Evolutionary conservation across 2,888 invertebrate species (phyloP), one percentile per base, ranked within the genome.

Genomic region (Drosophila birchii): DNA sequence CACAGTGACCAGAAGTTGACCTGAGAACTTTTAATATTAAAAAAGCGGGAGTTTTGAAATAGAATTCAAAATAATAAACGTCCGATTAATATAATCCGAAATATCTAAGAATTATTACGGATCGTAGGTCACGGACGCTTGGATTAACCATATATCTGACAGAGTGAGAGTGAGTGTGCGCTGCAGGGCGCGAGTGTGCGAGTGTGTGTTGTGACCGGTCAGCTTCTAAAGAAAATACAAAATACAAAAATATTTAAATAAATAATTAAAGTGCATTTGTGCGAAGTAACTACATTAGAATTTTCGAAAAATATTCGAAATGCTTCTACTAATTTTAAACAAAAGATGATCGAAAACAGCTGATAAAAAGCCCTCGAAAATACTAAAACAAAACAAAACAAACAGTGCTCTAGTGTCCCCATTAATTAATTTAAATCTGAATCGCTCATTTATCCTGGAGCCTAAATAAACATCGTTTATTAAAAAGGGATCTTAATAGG

Each of bases 391-490:
- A 44, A 55, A 36, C n/a, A 16, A 16, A 29, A 29, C 29, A 29
- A 49, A 9, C 36, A 47, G 56, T 64, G 64, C 39, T 53, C 56
- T 43, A 18, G 62, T 72, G 71, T 47, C 67, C 67, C 59, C 69
- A 1, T 20, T 85, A 84, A 86, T 83, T 83, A 83, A 83, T 86
- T 83, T 79, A 81, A 84, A 75, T 81, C 81, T 62, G 70, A 88
- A 88, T 81, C 81, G 79, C 75, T 78, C 75, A 76, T 76, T 84
- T 79, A 76, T 73, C 75, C 78, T 70, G 18, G 57, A 47, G 59
- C 66, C 75, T 59, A 75, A 84, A 68, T 63, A 78, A 86, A 74
- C 74, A 51, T 39, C 45, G 32, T 47, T 43, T 45, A 47, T 14
- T 14, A 55, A 53, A 49, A 14, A 12, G 23, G 32, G 43, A 62